Percentiles rank a stretch among this genome's conserved stretches.
Conservation (phyloP, 2,888 invertebrate species). For the Charanyca ferruginea region DNA sequence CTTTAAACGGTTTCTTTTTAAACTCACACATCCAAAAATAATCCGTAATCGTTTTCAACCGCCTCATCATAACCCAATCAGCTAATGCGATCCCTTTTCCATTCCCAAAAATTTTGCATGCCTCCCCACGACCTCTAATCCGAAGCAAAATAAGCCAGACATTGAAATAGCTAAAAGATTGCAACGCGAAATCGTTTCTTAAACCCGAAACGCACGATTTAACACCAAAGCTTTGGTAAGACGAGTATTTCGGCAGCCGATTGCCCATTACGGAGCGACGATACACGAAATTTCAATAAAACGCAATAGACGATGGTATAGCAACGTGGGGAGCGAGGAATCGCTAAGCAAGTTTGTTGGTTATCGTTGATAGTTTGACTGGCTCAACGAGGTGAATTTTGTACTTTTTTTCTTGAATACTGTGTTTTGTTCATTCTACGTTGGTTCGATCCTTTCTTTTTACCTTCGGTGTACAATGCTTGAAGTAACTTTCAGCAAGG, state of each 20-base stretch:
- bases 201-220: slow-evolving; percentile 81
- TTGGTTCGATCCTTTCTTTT: slow-evolving; percentile 22
- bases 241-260: slow-evolving; percentile 78
- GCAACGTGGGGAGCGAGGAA: slow-evolving; percentile 34
- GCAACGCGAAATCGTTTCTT: slow-evolving; percentile 74
- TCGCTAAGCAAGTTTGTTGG: slow-evolving; percentile 50
- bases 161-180: slow-evolving; percentile 74
- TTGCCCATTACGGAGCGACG: slow-evolving; percentile 84
- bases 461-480: slow-evolving; percentile 1
- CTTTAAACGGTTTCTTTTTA: slow-evolving; percentile 13
- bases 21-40: slow-evolving; percentile 33
- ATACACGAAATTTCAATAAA: slow-evolving; percentile 88
- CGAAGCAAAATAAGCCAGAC: slow-evolving; percentile 64
- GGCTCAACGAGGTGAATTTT: slow-evolving; percentile 57
- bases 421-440: slow-evolving; percentile 27
- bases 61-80: slow-evolving; percentile 56
- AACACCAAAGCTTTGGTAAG: slow-evolving; percentile 72
- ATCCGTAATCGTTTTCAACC: slow-evolving; percentile 30
- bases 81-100: slow-evolving; percentile 53
- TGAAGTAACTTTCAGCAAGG: slow-evolving; percentile 16
- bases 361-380: slow-evolving; percentile 55
- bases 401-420: slow-evolving; percentile 31
- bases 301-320: slow-evolving; percentile 70
- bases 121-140: slow-evolving; percentile 54
- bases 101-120: slow-evolving; percentile 50